Base-by-base conservation (phyloP, 2,113 vertebrate species). In the Anarrhichthys ocellatus region DNA sequence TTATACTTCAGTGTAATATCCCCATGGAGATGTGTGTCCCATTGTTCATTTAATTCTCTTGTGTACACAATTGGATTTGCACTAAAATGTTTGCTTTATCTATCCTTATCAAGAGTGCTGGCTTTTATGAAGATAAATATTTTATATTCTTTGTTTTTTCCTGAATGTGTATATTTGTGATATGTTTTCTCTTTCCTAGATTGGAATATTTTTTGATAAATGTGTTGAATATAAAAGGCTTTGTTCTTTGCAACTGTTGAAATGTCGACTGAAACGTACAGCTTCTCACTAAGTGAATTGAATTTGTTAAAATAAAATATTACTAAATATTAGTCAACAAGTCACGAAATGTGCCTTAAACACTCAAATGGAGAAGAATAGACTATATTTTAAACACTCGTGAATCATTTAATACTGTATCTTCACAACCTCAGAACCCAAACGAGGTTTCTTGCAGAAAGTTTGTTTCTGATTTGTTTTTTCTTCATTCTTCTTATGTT, bases 341-440 rank as follows among this genome's bases (percentile, higher is more conserved):
- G 67, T 80, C 59, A 40, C 65, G 48, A 63, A 66, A 76, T 84
- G 91, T 94, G 92, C 93, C 92, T 93, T 92, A 85, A 83, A 80
- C 14, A 82, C 15, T 15, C 1, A 29, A 3, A 4, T 36, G 6
- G 22, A 74, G 58, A 44, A 66, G 15, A 66, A 34, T 29, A 38
- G 11, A 9, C 29, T 32, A 34, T 44, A 48, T 63, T 44, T 85
- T 24, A 15, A 65, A 61, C 15, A 38, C 6, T 24, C 0, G 9
- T 40, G 7, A 70, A 7, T 63, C 5, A 22, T 73, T 56, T 73
- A 6, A 38, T 73, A 20, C 13, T 14, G 7, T 67, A 4, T 20
- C 9, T 42, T 52, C 38, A n/a, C 32, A 29, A 18, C 54, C n/a
- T 22, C 42, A 52, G 3, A 78, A 73, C 2, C 27, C 48, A 64